These are phyloP conservation scores for Diprion similis DNA, from an alignment of 1,140 invertebrate species.

Conservation along the genomic window DNA sequence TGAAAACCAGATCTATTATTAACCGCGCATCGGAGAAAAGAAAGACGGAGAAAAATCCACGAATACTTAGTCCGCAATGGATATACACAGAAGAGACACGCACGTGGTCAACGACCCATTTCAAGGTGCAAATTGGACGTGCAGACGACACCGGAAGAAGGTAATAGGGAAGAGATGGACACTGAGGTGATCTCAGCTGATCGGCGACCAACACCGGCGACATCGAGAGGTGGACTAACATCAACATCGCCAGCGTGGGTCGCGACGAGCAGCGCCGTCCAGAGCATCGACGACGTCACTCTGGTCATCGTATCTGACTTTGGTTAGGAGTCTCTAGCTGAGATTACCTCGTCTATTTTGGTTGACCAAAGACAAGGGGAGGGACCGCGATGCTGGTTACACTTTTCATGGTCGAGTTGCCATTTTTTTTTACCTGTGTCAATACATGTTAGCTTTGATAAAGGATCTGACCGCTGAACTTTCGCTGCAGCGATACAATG, in stretches of 20 bases:
- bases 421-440: no score
- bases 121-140: constrained; percentile 19
- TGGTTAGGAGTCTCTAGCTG: background rate
- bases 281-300: background rate
- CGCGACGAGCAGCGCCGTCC: background rate
- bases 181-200: background rate
- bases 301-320: background rate
- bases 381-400: background rate
- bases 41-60: background rate
- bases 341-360: constrained; percentile 53
- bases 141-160: background rate
- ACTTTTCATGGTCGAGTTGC: no score
- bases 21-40: constrained; percentile 11
- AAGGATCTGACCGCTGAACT: no score
- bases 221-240: background rate
- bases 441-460: no score
- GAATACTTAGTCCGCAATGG: constrained; percentile 3
- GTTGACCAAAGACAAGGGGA: constrained; percentile 38
- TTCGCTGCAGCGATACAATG: no score
- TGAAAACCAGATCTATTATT: no score
- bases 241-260: background rate
- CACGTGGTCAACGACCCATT: constrained; percentile 24
- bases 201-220: background rate
- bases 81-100: constrained; percentile 25
- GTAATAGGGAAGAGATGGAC: no score